Percentiles rank a stretch among this genome's conserved stretches.
These are phyloP conservation scores for Arctopsyche grandis DNA, from an alignment of 1,140 invertebrate species.

Conservation along the genomic window DNA sequence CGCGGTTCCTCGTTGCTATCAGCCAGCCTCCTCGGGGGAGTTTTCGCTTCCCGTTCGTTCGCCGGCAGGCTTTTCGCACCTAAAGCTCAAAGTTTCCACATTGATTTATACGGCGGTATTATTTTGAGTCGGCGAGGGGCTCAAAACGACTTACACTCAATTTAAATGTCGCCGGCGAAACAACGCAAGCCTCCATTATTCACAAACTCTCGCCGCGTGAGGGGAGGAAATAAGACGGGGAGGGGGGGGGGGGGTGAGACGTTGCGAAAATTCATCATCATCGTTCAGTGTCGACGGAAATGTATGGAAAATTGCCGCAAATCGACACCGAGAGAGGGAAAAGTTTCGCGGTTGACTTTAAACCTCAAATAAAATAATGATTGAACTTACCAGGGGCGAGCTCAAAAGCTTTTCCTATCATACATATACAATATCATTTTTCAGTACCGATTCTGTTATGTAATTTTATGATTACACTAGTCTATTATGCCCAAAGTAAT, in stretches of 20 bases:
- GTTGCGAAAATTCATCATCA: conserved; percentile 22
- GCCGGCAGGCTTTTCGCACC: conserved; percentile 5
- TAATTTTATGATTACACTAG: no score
- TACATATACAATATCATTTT: no score
- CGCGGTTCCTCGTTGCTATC: background rate
- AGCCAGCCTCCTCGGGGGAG: background rate
- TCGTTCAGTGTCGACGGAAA: conserved; percentile 15
- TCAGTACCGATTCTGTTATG: no score
- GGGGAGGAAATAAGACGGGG: background rate
- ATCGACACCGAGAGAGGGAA: background rate
- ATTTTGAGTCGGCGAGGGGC: conserved; percentile 8
- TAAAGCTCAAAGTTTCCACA: conserved; percentile 11
- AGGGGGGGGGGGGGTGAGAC: background rate
- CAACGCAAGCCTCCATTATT: background rate
- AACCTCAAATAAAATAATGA: no score
- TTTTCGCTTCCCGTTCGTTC: background rate
- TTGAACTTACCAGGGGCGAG: no score
- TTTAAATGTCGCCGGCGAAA: conserved; percentile 26
- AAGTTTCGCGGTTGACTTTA: background rate
- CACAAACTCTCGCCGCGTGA: background rate
- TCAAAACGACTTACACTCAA: conserved; percentile 27
- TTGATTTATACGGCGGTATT: conserved; percentile 27
- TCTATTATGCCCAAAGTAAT: no score
- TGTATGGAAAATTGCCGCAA: conserved; percentile 17
- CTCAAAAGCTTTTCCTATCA: no score